Percentiles rank a stretch among this genome's conserved stretches.
Evolutionary conservation across 2,888 invertebrate species (phyloP).

Genomic region (Rhagophthalmus giganteus): DNA sequence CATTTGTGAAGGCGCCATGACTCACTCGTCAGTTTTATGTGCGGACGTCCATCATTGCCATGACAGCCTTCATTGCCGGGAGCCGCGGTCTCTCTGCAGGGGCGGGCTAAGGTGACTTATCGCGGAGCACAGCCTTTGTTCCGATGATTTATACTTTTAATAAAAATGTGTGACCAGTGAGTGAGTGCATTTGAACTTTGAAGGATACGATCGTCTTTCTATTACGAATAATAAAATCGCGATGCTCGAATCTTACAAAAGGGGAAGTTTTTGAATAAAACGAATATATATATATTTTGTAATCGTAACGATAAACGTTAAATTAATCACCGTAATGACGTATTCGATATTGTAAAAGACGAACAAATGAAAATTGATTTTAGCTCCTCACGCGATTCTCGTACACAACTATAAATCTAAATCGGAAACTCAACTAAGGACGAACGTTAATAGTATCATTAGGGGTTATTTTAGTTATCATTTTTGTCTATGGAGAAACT

Average conservation of each 20-base stretch:
- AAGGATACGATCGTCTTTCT: conserved; percentile 36
- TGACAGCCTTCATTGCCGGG: conserved; percentile 66
- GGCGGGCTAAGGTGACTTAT: conserved; percentile 58
- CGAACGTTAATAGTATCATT: no score
- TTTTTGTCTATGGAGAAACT: no score
- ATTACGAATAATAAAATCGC: conserved; percentile 35
- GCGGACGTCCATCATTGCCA: conserved; percentile 70
- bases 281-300: no score
- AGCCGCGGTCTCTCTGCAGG: conserved; percentile 51
- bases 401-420: no score
- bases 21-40: conserved; percentile 76
- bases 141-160: conserved; percentile 68
- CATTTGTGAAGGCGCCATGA: conserved; percentile 70
- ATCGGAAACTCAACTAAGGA: no score
- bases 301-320: neutral
- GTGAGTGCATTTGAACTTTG: conserved; percentile 46
- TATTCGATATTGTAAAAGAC: neutral
- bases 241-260: conserved; percentile 13
- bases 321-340: neutral
- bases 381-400: no score
- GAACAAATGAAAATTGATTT: neutral
- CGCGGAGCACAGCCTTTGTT: conserved; percentile 62
- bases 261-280: conserved; percentile 10
- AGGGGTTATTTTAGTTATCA: no score
- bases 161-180: conserved; percentile 65